Conservation (phyloP, 2,888 invertebrate genomes). For the Agrotis segetum region DNA sequence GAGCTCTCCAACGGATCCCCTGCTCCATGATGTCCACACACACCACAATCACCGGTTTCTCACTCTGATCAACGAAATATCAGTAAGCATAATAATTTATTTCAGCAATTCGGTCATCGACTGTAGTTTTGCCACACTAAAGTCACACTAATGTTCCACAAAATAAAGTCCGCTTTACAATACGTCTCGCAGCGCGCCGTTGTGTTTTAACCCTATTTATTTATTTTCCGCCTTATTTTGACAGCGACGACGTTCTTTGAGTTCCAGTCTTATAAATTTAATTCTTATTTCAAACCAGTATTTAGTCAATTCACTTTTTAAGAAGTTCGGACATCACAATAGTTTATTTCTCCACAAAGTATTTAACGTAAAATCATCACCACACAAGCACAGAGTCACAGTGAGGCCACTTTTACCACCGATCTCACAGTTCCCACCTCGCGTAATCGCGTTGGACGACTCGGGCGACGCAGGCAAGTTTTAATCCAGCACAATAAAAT, state of each 20-base stretch:
- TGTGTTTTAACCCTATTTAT: slow-evolving; percentile 88
- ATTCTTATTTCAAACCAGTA: slow-evolving; percentile 65
- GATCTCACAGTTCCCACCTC: slow-evolving; percentile 85
- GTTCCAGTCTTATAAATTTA: slow-evolving; percentile 59
- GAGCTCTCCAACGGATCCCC: slow-evolving; percentile 81
- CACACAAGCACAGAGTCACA: slow-evolving; percentile 71
- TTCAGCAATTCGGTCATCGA: slow-evolving; percentile 76
- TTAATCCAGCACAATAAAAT: slow-evolving; percentile 73
- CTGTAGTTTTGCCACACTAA: slow-evolving; percentile 68
- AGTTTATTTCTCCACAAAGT: slow-evolving; percentile 68
- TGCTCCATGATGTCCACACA: slow-evolving; percentile 82
- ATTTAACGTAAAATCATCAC: slow-evolving; percentile 73
- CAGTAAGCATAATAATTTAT: slow-evolving; percentile 77
- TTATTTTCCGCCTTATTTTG: slow-evolving; percentile 89
- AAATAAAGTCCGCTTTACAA: slow-evolving; percentile 80
- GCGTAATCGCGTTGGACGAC: slow-evolving; percentile 88
- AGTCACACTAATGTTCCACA: slow-evolving; percentile 72
- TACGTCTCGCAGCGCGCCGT: slow-evolving; percentile 72
- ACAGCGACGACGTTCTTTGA: slow-evolving; percentile 77
- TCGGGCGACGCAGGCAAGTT: slow-evolving; percentile 88
- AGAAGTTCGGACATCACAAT: slow-evolving; percentile 40
- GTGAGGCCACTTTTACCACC: slow-evolving; percentile 84
- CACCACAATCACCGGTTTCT: slow-evolving; percentile 68
- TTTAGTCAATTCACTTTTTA: slow-evolving; percentile 58
- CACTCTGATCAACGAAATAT: slow-evolving; percentile 77